Conservation (phyloP, 2,888 invertebrate species). For the Exephanes ischioxanthus region DNA sequence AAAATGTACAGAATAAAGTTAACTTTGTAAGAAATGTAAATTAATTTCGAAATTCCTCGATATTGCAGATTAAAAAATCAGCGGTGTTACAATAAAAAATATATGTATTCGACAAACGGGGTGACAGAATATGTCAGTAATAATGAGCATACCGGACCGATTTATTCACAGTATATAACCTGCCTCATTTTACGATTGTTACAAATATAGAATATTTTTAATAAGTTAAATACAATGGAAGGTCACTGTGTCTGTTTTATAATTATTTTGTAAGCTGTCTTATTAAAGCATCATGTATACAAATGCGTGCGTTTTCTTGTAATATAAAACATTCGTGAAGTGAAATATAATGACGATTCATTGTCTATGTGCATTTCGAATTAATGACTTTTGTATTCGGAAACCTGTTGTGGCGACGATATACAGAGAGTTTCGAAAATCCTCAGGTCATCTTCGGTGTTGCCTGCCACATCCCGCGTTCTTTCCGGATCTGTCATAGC, state of each 20-base stretch:
- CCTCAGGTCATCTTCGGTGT: slow-evolving; percentile 90
- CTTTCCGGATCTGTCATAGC: slow-evolving; percentile 73
- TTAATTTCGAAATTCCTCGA: slow-evolving; percentile 25
- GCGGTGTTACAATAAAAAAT: not conserved
- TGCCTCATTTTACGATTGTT: not conserved
- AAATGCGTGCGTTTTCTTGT: slow-evolving; percentile 24
- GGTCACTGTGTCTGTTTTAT: not conserved
- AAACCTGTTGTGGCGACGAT: slow-evolving; percentile 87
- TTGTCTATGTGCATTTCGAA: not conserved
- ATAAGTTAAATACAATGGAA: not conserved
- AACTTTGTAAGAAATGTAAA: not conserved
- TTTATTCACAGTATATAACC: slow-evolving; percentile 3
- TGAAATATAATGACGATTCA: not conserved
- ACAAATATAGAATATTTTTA: not conserved
- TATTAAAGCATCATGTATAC: slow-evolving; percentile 17
- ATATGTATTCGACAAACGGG: not conserved
- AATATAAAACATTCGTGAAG: slow-evolving; percentile 11
- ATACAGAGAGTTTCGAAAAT: slow-evolving; percentile 90
- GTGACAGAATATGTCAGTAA: not conserved
- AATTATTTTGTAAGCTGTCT: not conserved
- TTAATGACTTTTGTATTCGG: slow-evolving; percentile 27
- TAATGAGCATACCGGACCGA: not conserved
- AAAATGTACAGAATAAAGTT: slow-evolving; percentile 10
- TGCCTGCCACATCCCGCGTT: slow-evolving; percentile 80
- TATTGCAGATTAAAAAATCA: not conserved